Conservation (phyloP, 1,140 invertebrate genomes). For the Probaryconus sp. region DNA sequence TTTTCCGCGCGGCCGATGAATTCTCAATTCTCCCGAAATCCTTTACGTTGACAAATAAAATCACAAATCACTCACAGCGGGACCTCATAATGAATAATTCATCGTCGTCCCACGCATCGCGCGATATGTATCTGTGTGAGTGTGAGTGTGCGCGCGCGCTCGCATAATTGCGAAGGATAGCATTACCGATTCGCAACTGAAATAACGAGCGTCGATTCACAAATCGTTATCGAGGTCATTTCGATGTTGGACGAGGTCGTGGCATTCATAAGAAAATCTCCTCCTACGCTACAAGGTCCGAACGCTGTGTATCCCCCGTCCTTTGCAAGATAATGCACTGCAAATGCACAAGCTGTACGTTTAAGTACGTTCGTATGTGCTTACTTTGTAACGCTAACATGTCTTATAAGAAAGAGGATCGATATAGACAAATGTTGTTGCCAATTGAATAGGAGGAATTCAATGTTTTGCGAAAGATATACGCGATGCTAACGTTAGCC, state of each 20-base stretch:
- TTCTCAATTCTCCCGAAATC: constrained; percentile 14
- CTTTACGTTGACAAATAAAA: constrained; percentile 57
- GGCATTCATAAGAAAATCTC: constrained; percentile 45
- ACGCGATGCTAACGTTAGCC: constrained; percentile 20
- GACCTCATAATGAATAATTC: constrained; percentile 59
- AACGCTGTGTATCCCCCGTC: constrained; percentile 16
- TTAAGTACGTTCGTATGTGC: constrained; percentile 29
- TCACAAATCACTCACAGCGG: constrained; percentile 61
- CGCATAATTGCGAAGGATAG: constrained; percentile 58
- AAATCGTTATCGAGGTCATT: constrained; percentile 61
- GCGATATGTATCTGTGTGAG: no score
- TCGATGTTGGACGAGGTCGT: constrained; percentile 57
- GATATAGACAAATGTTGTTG: constrained; percentile 42
- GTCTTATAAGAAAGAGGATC: constrained; percentile 35
- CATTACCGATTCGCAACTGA: constrained; percentile 43
- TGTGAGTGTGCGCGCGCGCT: constrained; percentile 34
- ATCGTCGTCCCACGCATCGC: constrained; percentile 45
- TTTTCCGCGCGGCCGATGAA: constrained; percentile 13
- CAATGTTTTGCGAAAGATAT: constrained; percentile 47
- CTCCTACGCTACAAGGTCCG: constrained; percentile 55
- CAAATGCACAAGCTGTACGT: constrained; percentile 29
- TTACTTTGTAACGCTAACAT: constrained; percentile 44
- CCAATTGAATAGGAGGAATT: constrained; percentile 31
- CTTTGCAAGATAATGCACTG: constrained; percentile 47
- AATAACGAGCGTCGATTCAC: constrained; percentile 55